These are phyloP conservation scores for Spilosoma lubricipeda DNA, from an alignment of 2,888 invertebrate species.

Conservation along the genomic window DNA sequence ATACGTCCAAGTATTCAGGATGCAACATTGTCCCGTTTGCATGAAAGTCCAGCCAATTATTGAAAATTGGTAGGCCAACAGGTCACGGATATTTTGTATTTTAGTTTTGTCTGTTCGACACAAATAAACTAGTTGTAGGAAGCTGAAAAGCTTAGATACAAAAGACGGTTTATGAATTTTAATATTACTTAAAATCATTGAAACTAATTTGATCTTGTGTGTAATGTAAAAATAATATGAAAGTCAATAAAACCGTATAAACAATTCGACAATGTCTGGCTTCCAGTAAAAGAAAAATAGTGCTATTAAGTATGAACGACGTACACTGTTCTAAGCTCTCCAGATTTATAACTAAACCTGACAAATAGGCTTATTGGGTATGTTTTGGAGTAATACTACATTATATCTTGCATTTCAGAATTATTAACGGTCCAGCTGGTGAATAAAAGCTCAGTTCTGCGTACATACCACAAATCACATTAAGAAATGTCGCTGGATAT, in stretches of 20 bases:
- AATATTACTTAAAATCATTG: background rate
- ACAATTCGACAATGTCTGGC: background rate
- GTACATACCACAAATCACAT: constrained; percentile 39
- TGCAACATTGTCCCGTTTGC: background rate
- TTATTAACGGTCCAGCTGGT: constrained; percentile 33
- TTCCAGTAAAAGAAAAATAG: background rate
- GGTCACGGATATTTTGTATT: background rate
- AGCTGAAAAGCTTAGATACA: too few relatives aligned
- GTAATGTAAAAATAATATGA: background rate
- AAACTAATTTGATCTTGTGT: background rate
- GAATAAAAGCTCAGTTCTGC: constrained; percentile 30
- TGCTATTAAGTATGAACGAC: background rate
- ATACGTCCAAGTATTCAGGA: background rate
- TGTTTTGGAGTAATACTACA: constrained; percentile 14
- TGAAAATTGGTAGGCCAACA: background rate
- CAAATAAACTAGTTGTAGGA: background rate
- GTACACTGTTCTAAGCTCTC: background rate
- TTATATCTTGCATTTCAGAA: constrained; percentile 21
- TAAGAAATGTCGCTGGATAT: constrained; percentile 3
- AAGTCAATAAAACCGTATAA: background rate
- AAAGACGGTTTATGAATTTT: too few relatives aligned
- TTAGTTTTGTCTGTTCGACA: background rate
- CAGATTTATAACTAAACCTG: constrained; percentile 4
- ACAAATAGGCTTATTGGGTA: constrained; percentile 8
- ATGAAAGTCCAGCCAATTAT: background rate